Base-by-base conservation (phyloP, 2,888 invertebrate genomes). In the Polietes domitor region DNA sequence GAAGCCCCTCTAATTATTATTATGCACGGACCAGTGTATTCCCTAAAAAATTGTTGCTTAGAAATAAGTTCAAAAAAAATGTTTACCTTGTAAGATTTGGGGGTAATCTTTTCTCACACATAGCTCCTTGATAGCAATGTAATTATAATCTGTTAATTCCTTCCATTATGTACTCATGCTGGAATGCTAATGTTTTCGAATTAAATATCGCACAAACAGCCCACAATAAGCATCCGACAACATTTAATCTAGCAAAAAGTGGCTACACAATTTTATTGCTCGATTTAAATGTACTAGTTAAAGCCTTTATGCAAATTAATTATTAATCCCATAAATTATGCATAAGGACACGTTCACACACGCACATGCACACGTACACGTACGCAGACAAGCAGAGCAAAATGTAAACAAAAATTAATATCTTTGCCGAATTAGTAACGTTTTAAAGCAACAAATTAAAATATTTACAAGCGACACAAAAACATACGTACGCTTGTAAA, bases 381-480 rank as follows among this genome's bases (percentile, higher is more conserved):
- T 7, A 32, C 28, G 17, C 15, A 28, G 26, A 2, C n/a, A 61
- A 32, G n/a, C 32, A 28, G 15, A 9, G n/a, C n/a, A 61, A 37
- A 72, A n/a, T 58, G 55, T 41, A 72, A 72, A 73, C 73, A 73
- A 73, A 73, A 73, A 41, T 47, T 73, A 61, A 58, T 61, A 61
- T 61, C 21, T 73, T 61, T 55, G 43, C 28, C 21, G 58, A 80
- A 77, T 75, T 77, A 80, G 75, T 74, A 74, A 10, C 32, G 72
- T 77, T 80, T 77, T 50, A 78, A 37, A 41, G 71, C 63, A 83
- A 80, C 71, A 78, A 75, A 71, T 83, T 80, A 55, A 72, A 77
- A 77, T 71, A 65, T 77, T 77, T 77, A 74, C 70, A 63, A 80
- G 74, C 61, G 32, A 70, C 68, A 73, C 43, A 28, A 32, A 17